A percentile compares a stretch with the other conserved stretches of the same genome.
phyloP scores from a whole-genome alignment of 1,140 invertebrate species.

The Pseudomyrmex flavicornis region DNA sequence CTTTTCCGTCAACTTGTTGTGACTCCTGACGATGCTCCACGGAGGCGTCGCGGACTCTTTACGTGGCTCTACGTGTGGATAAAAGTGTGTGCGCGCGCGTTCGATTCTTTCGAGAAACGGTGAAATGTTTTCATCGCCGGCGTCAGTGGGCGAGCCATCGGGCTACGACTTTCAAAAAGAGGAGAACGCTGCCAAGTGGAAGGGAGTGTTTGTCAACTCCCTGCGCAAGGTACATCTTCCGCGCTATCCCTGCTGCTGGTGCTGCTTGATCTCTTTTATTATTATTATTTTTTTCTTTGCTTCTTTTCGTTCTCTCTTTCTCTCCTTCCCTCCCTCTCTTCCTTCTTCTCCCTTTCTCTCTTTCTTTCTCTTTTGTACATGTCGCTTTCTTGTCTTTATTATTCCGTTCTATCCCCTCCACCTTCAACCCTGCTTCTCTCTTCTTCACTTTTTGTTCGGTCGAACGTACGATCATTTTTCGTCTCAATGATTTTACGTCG shows the following conservation, averaged over 20 bases:
- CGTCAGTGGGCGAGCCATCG: constrained; percentile 87
- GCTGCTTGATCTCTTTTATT: constrained; percentile 8
- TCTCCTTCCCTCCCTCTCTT: not conserved
- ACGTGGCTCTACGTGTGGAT: constrained; percentile 35
- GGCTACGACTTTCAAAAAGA: constrained; percentile 95
- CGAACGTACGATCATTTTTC: constrained; percentile 48
- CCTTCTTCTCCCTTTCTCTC: not conserved
- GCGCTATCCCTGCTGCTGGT: not conserved
- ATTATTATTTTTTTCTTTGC: constrained; percentile 9
- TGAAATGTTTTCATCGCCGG: constrained; percentile 87
- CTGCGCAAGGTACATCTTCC: constrained; percentile 88
- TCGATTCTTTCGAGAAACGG: constrained; percentile 42
- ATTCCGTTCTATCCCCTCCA: constrained; percentile 30
- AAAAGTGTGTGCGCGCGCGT: constrained; percentile 17
- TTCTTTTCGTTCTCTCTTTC: not conserved
- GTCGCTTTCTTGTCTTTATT: constrained; percentile 31
- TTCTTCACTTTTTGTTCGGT: constrained; percentile 26
- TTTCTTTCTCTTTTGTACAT: not conserved
- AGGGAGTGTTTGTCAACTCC: constrained; percentile 93
- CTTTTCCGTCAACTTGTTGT: constrained; percentile 66
- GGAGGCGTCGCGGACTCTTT: constrained; percentile 64
- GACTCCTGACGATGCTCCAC: constrained; percentile 65
- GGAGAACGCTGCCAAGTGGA: constrained; percentile 95
- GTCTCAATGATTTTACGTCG: constrained; percentile 43
- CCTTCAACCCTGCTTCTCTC: constrained; percentile 1